Base-by-base conservation (phyloP, 2,888 invertebrate species). In the Rhogogaster chlorosoma region DNA sequence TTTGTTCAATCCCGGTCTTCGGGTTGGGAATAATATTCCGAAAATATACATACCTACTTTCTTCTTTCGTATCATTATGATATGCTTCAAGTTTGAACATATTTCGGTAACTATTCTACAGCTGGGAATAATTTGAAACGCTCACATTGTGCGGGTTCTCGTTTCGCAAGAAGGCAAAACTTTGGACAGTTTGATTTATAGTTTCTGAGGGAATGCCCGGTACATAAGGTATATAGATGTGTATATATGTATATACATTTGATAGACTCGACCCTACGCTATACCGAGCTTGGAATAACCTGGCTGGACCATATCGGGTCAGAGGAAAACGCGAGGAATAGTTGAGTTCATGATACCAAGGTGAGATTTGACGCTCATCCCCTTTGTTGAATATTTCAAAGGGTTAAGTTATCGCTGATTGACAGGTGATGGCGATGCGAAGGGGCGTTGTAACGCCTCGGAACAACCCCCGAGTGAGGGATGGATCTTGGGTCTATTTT, bases 101-200 rank as follows among this genome's bases (percentile, higher is more conserved):
- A 80, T 53, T 77, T 53, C 15, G 53, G 32, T 18, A 53, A 53
- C 29, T 32, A 77, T 77, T 77, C 53, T 15, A 53, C 7, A 32
- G n/a, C n/a, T n/a, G 29, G 29, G 53, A 77, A 80, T 53, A 29
- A 45, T 49, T 53, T 26, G n/a, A 32, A 18, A n/a, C 12, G n/a
- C 26, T 38, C 9, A 32, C 49, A 61, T 80, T 64, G 53, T 26
- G 77, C 32, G 6, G 61, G 61, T 77, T 80, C 57, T 32, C 38
- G 53, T 15, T 22, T 12, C 26, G 15, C 67, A 83, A 83, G 83
- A 83, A 67, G 45, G 83, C 67, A 26, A 70, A 83, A 83, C 45
- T 83, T 83, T 70, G 83, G 83, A 83, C 83, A 80, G 61, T 80
- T 80, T 80, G 80, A 80, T 80, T 80, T 80, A 80, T 64, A 38